A percentile compares a stretch with the other conserved stretches of the same genome.
Evolutionary conservation across 1,140 invertebrate genomes (phyloP).

Genomic region (Caenorhabditis brenneri): DNA sequence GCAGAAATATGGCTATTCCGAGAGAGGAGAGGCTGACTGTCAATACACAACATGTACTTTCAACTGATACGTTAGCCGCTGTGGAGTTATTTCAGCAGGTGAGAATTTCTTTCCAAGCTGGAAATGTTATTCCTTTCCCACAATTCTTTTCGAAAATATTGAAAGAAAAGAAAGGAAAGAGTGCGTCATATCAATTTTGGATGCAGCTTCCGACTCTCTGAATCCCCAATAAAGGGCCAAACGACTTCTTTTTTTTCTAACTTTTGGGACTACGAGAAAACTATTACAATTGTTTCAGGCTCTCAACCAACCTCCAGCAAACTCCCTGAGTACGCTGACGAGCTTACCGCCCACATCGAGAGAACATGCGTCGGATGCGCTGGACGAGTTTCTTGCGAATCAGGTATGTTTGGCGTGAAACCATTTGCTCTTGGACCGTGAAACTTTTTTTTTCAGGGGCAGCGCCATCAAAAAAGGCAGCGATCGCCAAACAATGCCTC

Average conservation of each 20-base stretch:
- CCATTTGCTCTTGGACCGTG: too few species aligned
- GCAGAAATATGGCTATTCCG: conserved; percentile 43
- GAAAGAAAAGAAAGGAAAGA: too few species aligned
- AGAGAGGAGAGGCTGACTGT: conserved; percentile 45
- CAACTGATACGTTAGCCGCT: conserved; percentile 51
- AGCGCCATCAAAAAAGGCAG: conserved; percentile 63
- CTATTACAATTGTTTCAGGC: conserved; percentile 21
- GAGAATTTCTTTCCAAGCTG: conserved; percentile 35
- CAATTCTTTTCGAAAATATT: too few species aligned
- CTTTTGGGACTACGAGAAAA: too few species aligned
- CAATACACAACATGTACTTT: not conserved
- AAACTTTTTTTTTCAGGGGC: conserved; percentile 46
- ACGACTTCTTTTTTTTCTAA: too few species aligned
- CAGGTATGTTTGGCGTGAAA: not conserved
- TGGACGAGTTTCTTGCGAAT: conserved; percentile 8
- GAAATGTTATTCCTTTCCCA: too few species aligned
- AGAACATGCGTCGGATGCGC: not conserved
- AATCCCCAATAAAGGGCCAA: too few species aligned
- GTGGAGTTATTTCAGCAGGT: conserved; percentile 65
- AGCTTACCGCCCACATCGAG: not conserved
- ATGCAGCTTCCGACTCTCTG: too few species aligned
- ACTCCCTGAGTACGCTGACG: not conserved
- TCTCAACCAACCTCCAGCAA: not conserved
- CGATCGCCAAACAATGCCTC: conserved; percentile 58
- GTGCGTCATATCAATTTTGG: too few species aligned